These are phyloP conservation scores for Meleagris gallopavo DNA, from an alignment of 2,113 vertebrate genomes.

Conservation along the genomic window DNA sequence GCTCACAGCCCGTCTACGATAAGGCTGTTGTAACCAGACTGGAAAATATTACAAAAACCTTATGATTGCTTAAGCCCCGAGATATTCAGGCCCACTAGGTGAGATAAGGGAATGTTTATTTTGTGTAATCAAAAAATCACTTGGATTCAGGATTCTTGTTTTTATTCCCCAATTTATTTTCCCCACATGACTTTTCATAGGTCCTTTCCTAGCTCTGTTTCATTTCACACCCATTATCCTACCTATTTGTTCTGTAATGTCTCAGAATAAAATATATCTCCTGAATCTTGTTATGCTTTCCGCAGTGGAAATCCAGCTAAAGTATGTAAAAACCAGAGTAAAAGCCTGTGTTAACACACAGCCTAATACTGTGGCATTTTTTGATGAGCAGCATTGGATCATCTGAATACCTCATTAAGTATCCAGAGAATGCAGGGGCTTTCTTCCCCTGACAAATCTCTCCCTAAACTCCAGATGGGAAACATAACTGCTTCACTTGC, in stretches of 20 bases:
- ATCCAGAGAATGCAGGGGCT: fast-evolving
- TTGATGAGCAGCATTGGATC: not conserved
- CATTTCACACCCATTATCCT: not conserved
- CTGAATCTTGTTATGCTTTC: not conserved
- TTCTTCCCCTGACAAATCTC: not conserved
- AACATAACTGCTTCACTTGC: not conserved
- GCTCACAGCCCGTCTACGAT: fast-evolving
- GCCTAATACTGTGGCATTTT: not conserved
- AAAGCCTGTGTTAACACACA: not conserved
- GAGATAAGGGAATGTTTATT: not conserved
- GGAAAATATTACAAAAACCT: not conserved
- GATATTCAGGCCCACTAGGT: not conserved
- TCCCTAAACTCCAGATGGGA: not conserved
- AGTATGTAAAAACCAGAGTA: not conserved
- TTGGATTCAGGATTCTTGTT: not conserved
- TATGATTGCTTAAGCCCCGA: not conserved
- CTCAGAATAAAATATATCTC: not conserved
- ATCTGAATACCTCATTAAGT: not conserved
- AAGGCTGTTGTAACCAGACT: not conserved
- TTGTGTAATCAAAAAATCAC: not conserved
- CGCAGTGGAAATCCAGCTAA: not conserved
- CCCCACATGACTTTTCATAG: not conserved
- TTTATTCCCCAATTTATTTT: not conserved
- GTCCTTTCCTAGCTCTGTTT: not conserved
- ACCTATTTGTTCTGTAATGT: not conserved